A percentile compares a stretch with the other conserved stretches of the same genome.
phyloP scores from a whole-genome alignment of 2,888 invertebrate species.

The Trachelus iudaicus region DNA sequence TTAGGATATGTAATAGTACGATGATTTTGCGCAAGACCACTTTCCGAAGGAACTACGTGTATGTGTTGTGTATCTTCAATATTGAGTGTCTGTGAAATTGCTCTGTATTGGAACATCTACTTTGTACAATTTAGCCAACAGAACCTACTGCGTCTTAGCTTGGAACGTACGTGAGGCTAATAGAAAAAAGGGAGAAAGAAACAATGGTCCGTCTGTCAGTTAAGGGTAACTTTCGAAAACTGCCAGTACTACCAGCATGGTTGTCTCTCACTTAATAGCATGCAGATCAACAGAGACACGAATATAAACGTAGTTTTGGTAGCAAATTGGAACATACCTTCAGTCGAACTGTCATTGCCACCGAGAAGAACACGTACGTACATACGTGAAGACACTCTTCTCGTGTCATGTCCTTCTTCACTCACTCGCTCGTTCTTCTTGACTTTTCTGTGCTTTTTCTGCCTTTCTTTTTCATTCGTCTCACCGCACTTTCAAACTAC shows the following conservation, averaged over 20 bases:
- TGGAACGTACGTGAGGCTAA: neutral
- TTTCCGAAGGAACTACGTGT: no score
- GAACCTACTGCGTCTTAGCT: conserved; percentile 2
- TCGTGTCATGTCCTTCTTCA: conserved; percentile 6
- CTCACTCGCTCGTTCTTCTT: neutral
- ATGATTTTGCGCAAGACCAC: no score
- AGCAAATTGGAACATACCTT: no score
- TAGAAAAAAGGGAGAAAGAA: neutral
- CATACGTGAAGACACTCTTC: conserved; percentile 13
- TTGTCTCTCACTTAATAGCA: no score
- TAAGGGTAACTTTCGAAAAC: neutral
- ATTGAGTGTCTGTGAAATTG: neutral
- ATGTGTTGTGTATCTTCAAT: neutral
- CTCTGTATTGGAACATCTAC: neutral
- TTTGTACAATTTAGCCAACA: no score
- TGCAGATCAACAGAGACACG: no score
- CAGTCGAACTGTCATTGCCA: no score
- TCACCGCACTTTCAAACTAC: conserved; percentile 19
- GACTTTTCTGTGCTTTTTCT: neutral
- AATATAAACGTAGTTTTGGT: no score
- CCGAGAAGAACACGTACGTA: no score
- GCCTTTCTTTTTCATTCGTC: neutral
- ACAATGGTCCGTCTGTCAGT: neutral
- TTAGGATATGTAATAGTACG: neutral
- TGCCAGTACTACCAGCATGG: no score